Percentiles rank a stretch among this genome's conserved stretches.
phyloP scores from a whole-genome alignment of 92 coral and sea anemone genomes.

The Phenganax marumi region DNA sequence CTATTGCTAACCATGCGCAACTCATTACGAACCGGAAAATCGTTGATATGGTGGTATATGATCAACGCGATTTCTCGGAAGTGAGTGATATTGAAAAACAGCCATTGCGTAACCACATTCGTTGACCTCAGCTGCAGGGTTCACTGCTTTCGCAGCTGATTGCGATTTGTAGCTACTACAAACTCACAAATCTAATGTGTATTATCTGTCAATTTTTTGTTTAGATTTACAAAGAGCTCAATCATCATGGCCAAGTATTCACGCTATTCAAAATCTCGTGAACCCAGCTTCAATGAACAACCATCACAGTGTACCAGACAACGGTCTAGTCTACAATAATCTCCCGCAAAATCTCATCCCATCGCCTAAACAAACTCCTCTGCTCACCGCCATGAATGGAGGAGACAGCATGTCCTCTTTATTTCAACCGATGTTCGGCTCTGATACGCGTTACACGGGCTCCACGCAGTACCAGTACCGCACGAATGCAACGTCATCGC shows the following conservation, averaged over 20 bases:
- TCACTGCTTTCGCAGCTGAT: not conserved
- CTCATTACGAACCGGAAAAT: no score
- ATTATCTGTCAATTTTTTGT: not conserved
- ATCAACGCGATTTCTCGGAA: not conserved
- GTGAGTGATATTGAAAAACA: not conserved
- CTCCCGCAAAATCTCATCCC: slow-evolving; percentile 35
- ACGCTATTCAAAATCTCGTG: slow-evolving; percentile 33
- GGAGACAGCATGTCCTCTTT: slow-evolving; percentile 36
- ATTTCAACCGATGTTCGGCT: slow-evolving; percentile 38
- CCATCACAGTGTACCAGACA: slow-evolving; percentile 3
- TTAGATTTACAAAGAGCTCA: slow-evolving; percentile 33
- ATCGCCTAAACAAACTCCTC: slow-evolving; percentile 25
- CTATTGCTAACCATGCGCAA: not conserved
- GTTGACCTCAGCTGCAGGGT: no score
- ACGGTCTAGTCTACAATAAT: slow-evolving; percentile 18
- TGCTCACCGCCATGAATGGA: slow-evolving; percentile 19
- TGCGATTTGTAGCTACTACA: not conserved
- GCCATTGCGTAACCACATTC: not conserved
- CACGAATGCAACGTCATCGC: slow-evolving; percentile 34
- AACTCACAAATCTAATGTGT: not conserved
- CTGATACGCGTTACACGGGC: slow-evolving; percentile 28
- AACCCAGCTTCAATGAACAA: slow-evolving; percentile 31
- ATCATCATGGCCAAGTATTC: slow-evolving; percentile 38
- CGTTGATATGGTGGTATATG: no score
- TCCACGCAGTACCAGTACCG: slow-evolving; percentile 43